Base-by-base conservation (phyloP, 2,888 invertebrate genomes). In the Sminthurinus aureus region DNA sequence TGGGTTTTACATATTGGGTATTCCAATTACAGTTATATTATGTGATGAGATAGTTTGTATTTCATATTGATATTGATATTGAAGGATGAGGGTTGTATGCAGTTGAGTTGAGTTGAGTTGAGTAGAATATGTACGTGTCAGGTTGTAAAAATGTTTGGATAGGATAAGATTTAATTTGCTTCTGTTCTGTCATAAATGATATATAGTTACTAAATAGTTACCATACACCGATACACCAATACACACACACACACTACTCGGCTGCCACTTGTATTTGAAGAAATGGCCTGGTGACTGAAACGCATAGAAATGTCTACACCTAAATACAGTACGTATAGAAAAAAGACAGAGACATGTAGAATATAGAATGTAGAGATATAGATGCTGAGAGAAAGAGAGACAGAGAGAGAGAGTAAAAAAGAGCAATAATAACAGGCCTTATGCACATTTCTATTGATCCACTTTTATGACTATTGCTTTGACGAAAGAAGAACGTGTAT, bases 401-500 rank as follows among this genome's bases (percentile, higher is more conserved):
- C 3, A 38, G 38, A 38, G 38, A 38, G 38, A 38, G 38, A 38
- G 38, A 38, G 38, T n/a, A 50, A 52, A 38, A 52, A 22, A 51
- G 75, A 75, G 75, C 73, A 69, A 75, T 71, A 71, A 71, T 71
- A 71, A 71, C 26, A 24, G 22, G 75, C 20, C 51, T 74, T 18
- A 20, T 67, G 50, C 50, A 38, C 22, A 81, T 81, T 77, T 81
- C 74, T 77, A 84, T 79, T 84, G 84, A 84, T 84, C 66, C 58
- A 74, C 64, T 78, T 84, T 84, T 84, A 84, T 81, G 84, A 84
- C 81, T 78, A 82, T 76, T 75, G 75, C 67, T 81, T 78, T 84
- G 84, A 84, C 78, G 84, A 84, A 81, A 84, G 84, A 81, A 74
- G 83, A 77, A 81, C 83, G 81, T 81, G 81, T 81, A 81, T 66